Percentiles rank a stretch among this genome's conserved stretches.
Evolutionary conservation across 1,140 invertebrate species (phyloP).

Genomic region (Macrobrachium rosenbergii): DNA sequence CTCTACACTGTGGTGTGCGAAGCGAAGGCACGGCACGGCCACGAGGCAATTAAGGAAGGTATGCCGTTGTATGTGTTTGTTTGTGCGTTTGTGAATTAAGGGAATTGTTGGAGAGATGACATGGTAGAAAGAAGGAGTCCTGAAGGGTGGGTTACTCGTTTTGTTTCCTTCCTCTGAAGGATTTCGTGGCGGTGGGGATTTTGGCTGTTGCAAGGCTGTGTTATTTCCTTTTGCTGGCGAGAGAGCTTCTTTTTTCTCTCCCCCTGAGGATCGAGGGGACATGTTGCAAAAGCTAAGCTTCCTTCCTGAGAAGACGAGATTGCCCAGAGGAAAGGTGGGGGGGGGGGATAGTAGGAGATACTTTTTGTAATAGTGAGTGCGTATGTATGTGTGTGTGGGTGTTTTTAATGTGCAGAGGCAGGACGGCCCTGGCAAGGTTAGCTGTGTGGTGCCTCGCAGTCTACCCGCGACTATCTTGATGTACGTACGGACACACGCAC

Average conservation of each 20-base stretch:
- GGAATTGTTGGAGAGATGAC: too few relatives aligned
- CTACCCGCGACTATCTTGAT: slow-evolving; percentile 44
- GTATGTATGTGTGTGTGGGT: slow-evolving; percentile 21
- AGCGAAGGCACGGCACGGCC: neutral
- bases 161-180: slow-evolving; percentile 23
- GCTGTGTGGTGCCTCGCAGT: slow-evolving; percentile 59
- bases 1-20: neutral
- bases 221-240: slow-evolving; percentile 33
- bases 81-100: neutral
- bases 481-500: slow-evolving; percentile 46
- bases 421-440: slow-evolving; percentile 61
- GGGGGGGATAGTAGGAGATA: neutral
- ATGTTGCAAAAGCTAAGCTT: neutral
- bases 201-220: slow-evolving; percentile 30
- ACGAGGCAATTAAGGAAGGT: neutral
- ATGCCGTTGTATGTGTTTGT: neutral
- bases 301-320: neutral
- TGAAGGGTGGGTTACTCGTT: neutral
- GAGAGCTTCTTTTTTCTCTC: neutral
- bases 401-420: slow-evolving; percentile 26
- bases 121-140: too few relatives aligned
- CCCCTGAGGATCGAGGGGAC: neutral
- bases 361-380: too few relatives aligned
- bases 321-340: neutral
- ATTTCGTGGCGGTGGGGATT: slow-evolving; percentile 2